Evolutionary conservation across 2,888 invertebrate genomes (phyloP), one percentile per base, ranked within the genome.

Genomic region (Cryptophagus acutangulus): DNA sequence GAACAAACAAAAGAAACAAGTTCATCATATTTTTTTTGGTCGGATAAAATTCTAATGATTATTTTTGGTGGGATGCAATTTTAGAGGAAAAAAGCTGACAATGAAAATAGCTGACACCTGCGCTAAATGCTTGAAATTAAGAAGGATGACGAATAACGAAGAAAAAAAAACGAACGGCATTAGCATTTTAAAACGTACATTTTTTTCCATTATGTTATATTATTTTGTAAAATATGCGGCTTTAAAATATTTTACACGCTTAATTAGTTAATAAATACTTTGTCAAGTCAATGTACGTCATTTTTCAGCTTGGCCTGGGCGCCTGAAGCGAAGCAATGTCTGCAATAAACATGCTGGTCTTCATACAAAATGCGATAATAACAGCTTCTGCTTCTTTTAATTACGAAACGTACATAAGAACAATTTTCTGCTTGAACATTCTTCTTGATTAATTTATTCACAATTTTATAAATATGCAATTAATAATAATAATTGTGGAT

Each of bases 71-170:
- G n/a, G n/a, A n/a, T n/a, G n/a, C n/a, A n/a, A n/a, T n/a, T n/a
- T n/a, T n/a, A n/a, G n/a, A n/a, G n/a, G n/a, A n/a, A n/a, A n/a
- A n/a, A n/a, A n/a, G n/a, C n/a, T n/a, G n/a, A n/a, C n/a, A n/a
- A n/a, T n/a, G n/a, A n/a, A n/a, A n/a, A n/a, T n/a, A n/a, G n/a
- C n/a, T n/a, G n/a, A n/a, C 54, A 54, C 48, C 53, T 53, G 53
- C 46, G 47, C 33, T 41, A 48, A 38, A 43, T 41, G 38, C 40
- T 46, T 41, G 31, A 41, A 46, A 45, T 47, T 51, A 50, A 46
- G 46, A 51, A 43, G 40, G 48, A 46, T 46, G 33, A 36, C 34
- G 25, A n/a, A 12, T 20, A n/a, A n/a, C n/a, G n/a, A n/a, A n/a
- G n/a, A n/a, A 8, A 8, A 20, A 20, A 20, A 20, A 8, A 20